Conservation (phyloP, 2,113 vertebrate species). For the Epinephelus moara region DNA sequence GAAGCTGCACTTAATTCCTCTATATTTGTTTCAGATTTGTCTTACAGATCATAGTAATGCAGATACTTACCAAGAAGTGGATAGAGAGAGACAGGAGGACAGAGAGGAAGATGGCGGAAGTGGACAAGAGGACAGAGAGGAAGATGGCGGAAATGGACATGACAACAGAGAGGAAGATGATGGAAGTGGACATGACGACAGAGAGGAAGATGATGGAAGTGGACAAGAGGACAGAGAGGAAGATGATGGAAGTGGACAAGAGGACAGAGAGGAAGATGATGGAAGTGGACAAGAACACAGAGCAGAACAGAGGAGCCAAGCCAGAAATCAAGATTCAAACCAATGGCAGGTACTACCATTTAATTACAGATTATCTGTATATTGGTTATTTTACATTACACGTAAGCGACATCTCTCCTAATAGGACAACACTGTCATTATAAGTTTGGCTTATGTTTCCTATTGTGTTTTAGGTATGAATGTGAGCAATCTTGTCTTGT, state of each 20-base stretch:
- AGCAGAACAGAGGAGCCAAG: background rate
- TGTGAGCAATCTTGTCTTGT: background rate
- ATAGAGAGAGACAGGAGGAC: background rate
- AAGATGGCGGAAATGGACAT: background rate
- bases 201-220: background rate
- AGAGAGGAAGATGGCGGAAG: background rate
- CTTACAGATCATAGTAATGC: background rate
- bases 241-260: background rate
- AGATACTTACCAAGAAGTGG: background rate
- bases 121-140: background rate
- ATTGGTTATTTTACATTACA: background rate
- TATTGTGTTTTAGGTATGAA: background rate
- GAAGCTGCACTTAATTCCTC: background rate
- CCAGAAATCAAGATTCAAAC: background rate
- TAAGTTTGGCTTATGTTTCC: background rate
- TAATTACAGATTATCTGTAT: slow-evolving; percentile 2
- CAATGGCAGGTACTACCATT: slow-evolving; percentile 3
- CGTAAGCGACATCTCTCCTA: background rate
- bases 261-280: no score
- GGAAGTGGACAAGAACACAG: background rate
- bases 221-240: background rate
- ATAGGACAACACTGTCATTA: background rate
- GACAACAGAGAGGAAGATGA: no score
- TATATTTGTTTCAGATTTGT: background rate
- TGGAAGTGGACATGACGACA: background rate